Conservation (phyloP, 2,797 vertebrate species). For the Coregonus ussuriensis region DNA sequence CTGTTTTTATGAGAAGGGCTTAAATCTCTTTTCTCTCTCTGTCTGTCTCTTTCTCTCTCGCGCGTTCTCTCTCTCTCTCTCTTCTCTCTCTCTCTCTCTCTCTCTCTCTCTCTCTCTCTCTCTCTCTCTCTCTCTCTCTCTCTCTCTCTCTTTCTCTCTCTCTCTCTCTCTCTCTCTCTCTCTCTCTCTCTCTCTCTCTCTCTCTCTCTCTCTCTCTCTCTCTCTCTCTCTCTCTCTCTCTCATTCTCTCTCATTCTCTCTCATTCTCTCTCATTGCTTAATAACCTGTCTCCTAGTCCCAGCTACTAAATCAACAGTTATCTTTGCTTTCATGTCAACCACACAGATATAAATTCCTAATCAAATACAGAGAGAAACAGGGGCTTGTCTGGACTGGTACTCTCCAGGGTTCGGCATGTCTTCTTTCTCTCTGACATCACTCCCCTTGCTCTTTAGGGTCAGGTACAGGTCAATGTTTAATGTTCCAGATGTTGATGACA, state of each 20-base stretch:
- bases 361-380: conserved; percentile 20
- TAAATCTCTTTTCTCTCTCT: neutral
- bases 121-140: neutral
- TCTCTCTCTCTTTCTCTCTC: too few species aligned
- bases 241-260: conserved; percentile 15
- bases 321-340: conserved; percentile 69
- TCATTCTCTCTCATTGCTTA: conserved; percentile 56
- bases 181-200: too few species aligned
- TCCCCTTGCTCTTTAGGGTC: neutral
- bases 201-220: too few species aligned
- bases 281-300: conserved; percentile 73
- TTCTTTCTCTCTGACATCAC: conserved; percentile 18
- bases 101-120: neutral
- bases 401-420: conserved; percentile 8
- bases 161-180: too few species aligned
- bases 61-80: neutral
- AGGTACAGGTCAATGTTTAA: too few species aligned
- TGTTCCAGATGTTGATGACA: too few species aligned
- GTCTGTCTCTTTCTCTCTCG: neutral
- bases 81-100: neutral
- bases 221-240: too few species aligned
- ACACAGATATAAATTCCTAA: conserved; percentile 19
- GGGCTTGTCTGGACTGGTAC: neutral
- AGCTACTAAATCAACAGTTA: conserved; percentile 79
- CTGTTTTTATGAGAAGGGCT: conserved; percentile 67